These are phyloP conservation scores for Charina bottae DNA, from an alignment of 2,113 vertebrate genomes.

Conservation along the genomic window DNA sequence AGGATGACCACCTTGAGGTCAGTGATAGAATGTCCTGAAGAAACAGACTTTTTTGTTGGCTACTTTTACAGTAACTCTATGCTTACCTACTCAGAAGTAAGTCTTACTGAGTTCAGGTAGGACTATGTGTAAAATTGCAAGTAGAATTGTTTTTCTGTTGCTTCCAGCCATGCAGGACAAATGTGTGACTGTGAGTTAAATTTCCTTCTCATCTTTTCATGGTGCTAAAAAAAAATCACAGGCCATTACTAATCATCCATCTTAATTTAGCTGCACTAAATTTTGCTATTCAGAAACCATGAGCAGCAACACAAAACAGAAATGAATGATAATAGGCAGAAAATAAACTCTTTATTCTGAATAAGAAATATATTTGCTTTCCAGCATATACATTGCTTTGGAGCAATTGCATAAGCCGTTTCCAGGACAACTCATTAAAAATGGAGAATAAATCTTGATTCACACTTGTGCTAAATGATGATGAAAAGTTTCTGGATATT, in stretches of 20 bases:
- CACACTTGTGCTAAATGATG: slow-evolving; percentile 19
- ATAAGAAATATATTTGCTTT: not conserved
- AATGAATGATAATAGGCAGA: not conserved
- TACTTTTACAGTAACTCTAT: too few relatives aligned
- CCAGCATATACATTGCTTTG: not conserved
- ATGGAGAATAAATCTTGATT: not conserved
- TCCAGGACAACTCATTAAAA: slow-evolving; percentile 25
- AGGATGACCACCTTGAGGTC: too few relatives aligned
- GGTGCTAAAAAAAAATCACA: slow-evolving; percentile 32
- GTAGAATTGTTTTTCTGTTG: too few relatives aligned
- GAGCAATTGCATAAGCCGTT: not conserved
- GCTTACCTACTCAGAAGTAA: too few relatives aligned
- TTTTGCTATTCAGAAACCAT: not conserved
- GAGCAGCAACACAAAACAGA: slow-evolving; percentile 27
- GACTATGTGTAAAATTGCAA: too few relatives aligned
- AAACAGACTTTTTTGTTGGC: too few relatives aligned
- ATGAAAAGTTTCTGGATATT: not conserved
- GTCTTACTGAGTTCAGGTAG: too few relatives aligned
- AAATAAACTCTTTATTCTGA: not conserved
- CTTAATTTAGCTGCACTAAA: not conserved
- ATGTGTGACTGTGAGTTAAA: slow-evolving; percentile 27
- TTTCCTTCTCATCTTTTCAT: slow-evolving; percentile 27
- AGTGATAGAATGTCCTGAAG: too few relatives aligned
- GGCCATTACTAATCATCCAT: not conserved
- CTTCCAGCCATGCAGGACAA: too few relatives aligned